Conservation (phyloP, 2,113 vertebrate species). For the Centropus bengalensis region DNA sequence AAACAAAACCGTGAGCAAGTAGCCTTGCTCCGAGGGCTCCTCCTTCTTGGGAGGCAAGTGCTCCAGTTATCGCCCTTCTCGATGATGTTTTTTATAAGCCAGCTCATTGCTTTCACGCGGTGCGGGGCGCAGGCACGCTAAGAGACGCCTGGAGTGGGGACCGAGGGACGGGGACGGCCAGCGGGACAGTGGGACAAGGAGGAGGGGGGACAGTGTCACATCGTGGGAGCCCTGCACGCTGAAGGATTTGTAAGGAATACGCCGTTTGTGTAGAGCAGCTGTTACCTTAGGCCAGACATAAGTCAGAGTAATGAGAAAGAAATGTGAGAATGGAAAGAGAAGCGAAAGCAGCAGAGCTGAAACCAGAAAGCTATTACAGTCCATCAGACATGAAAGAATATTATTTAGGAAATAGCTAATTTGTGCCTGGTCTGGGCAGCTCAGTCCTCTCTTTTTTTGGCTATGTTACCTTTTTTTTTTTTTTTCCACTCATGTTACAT, state of each 20-base stretch:
- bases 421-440: neutral
- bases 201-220: neutral
- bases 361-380: neutral
- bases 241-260: neutral
- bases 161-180: neutral
- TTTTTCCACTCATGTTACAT: neutral
- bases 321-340: slow-evolving; percentile 30
- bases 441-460: neutral
- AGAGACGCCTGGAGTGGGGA: neutral
- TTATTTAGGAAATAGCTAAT: slow-evolving; percentile 49
- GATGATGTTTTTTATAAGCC: neutral
- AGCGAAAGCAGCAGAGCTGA: slow-evolving; percentile 36
- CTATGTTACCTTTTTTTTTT: neutral
- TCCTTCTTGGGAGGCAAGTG: accelerated
- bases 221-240: neutral
- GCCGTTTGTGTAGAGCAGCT: slow-evolving; percentile 5
- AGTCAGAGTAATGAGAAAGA: slow-evolving; percentile 43
- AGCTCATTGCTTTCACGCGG: neutral
- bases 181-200: neutral
- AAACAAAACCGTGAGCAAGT: accelerated
- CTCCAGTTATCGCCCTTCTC: neutral
- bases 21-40: neutral
- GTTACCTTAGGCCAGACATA: neutral
- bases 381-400: slow-evolving; percentile 23
- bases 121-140: neutral